A percentile compares a stretch with the other conserved stretches of the same genome.
Evolutionary conservation across 1,140 invertebrate species (phyloP).

Genomic region (Pachypeltis micranthus): DNA sequence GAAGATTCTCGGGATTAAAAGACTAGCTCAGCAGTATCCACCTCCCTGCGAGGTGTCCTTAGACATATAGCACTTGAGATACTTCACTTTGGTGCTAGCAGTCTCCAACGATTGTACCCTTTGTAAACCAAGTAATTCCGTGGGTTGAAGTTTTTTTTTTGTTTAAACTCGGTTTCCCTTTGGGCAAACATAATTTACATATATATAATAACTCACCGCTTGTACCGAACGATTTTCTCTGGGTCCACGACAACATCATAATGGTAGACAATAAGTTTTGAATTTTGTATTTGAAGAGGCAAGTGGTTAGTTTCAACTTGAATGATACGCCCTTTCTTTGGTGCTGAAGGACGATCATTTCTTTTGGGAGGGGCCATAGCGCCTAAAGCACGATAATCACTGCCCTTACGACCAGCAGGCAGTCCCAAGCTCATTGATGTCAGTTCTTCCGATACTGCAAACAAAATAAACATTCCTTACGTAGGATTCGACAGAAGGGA

Average conservation of each 20-base stretch:
- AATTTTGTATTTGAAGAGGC: slow-evolving; percentile 37
- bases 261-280: slow-evolving; percentile 35
- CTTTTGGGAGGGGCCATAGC: not conserved
- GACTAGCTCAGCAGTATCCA: no score
- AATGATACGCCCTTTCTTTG: slow-evolving; percentile 24
- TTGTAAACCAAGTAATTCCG: not conserved
- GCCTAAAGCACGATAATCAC: no score
- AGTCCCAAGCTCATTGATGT: no score
- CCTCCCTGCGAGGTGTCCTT: no score
- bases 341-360: not conserved
- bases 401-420: no score
- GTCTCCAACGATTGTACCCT: not conserved
- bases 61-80: not conserved
- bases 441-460: no score
- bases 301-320: slow-evolving; percentile 47
- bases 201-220: slow-evolving; percentile 28
- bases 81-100: not conserved
- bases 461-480: no score
- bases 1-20: no score
- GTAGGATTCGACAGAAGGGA: no score
- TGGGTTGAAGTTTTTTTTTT: not conserved
- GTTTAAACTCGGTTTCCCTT: not conserved
- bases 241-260: slow-evolving; percentile 42
- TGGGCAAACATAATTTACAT: not conserved
- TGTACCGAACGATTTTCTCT: slow-evolving; percentile 39